A percentile compares a stretch with the other conserved stretches of the same genome.
phyloP scores from a whole-genome alignment of 53 echinoderm and acorn worm genomes.

The Holothuria leucospilota region DNA sequence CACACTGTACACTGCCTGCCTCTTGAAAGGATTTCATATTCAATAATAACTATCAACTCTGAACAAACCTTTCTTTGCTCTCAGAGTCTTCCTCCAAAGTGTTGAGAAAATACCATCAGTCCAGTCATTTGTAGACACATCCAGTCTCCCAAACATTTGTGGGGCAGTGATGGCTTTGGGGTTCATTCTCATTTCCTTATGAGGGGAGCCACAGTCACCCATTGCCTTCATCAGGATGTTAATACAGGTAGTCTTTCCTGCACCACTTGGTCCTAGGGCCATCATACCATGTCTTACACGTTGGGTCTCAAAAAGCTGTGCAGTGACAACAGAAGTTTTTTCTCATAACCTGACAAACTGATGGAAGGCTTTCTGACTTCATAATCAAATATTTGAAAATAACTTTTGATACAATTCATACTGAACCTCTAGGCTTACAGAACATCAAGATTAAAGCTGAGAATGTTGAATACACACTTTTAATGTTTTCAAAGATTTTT shows the following conservation, averaged over 20 bases:
- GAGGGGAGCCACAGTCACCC: constrained; percentile 96
- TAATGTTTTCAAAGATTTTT: too few species aligned
- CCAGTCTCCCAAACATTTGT: constrained; percentile 98
- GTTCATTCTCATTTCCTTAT: constrained; percentile 96
- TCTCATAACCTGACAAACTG: too few species aligned
- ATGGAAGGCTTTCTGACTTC: too few species aligned
- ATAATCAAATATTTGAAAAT: too few species aligned
- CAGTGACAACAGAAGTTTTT: not conserved
- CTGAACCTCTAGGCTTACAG: too few species aligned
- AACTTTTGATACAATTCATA: too few species aligned
- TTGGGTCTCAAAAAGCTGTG: constrained; percentile 95
- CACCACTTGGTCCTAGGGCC: constrained; percentile 97
- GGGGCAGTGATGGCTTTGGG: constrained; percentile 99
- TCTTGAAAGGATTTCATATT: too few species aligned
- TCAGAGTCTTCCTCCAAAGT: constrained; percentile 95
- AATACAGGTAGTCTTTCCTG: constrained; percentile 97
- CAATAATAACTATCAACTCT: too few species aligned
- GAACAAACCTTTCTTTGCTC: constrained; percentile 86
- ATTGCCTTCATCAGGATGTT: constrained; percentile 99
- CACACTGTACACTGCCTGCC: too few species aligned
- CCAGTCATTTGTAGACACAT: constrained; percentile 98
- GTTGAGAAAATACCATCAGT: constrained; percentile 99
- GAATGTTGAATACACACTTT: too few species aligned
- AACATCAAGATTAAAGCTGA: too few species aligned
- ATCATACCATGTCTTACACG: constrained; percentile 99